phyloP scores from a whole-genome alignment of 2,888 invertebrate species.

The Morinoia aosen region DNA sequence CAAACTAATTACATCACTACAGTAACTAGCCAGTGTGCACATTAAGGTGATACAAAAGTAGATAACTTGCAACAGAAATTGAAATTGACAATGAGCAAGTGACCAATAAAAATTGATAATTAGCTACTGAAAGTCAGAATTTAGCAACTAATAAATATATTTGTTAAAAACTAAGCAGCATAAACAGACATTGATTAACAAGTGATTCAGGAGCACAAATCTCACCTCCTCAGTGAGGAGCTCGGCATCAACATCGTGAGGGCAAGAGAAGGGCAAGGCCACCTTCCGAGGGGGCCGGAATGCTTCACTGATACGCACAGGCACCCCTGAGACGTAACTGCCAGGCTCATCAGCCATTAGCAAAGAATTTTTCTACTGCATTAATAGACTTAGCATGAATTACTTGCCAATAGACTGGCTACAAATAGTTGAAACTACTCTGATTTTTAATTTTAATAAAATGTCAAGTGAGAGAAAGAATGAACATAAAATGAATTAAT shows the following conservation, averaged over 20 bases:
- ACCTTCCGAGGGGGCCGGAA: slow-evolving; percentile 85
- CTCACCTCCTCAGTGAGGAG: slow-evolving; percentile 64
- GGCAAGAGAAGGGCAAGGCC: slow-evolving; percentile 76
- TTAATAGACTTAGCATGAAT: background rate
- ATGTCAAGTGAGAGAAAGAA: too few species aligned
- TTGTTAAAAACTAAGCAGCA: too few species aligned
- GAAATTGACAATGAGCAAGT: background rate
- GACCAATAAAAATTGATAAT: background rate
- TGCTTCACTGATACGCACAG: slow-evolving; percentile 89
- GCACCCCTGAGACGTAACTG: slow-evolving; percentile 80
- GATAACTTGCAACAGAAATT: too few species aligned
- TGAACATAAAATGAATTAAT: too few species aligned
- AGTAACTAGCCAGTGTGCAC: too few species aligned
- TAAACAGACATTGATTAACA: too few species aligned
- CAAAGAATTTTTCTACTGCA: background rate
- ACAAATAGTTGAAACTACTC: background rate
- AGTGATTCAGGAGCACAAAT: too few species aligned
- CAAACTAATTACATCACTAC: too few species aligned
- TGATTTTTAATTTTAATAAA: background rate
- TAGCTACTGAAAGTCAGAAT: background rate
- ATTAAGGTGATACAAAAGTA: too few species aligned
- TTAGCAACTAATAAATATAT: too few species aligned
- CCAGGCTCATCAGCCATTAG: slow-evolving; percentile 65
- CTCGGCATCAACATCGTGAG: slow-evolving; percentile 70
- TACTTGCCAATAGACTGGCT: background rate